Conservation (phyloP, 2,113 vertebrate genomes). For the Sturnira hondurensis region DNA sequence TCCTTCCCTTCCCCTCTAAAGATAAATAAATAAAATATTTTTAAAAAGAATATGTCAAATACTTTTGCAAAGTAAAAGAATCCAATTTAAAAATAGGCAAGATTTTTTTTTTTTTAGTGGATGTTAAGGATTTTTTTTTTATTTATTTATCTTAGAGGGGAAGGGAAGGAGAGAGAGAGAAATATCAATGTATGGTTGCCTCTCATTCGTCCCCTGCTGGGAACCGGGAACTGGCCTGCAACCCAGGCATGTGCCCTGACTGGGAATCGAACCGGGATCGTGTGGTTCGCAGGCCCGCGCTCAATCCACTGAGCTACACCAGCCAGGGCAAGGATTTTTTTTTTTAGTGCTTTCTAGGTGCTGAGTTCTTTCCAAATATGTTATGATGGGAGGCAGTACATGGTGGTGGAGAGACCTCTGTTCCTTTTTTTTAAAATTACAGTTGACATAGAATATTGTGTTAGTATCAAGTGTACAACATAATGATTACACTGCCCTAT, state of each 20-base stretch:
- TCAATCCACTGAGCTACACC: too few relatives aligned
- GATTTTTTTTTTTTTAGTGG: not conserved
- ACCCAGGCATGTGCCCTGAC: too few relatives aligned
- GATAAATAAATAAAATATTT: too few relatives aligned
- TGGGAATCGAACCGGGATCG: too few relatives aligned
- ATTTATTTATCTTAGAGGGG: too few relatives aligned
- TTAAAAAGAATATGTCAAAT: not conserved
- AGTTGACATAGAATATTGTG: not conserved
- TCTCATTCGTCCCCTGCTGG: too few relatives aligned
- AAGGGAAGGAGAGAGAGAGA: too few relatives aligned
- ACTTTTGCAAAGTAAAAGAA: not conserved
- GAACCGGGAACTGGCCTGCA: too few relatives aligned
- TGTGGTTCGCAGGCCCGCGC: too few relatives aligned
- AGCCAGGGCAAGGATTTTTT: too few relatives aligned
- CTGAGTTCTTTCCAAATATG: not conserved
- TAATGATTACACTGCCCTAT: not conserved
- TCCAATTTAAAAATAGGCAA: not conserved
- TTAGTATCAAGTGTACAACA: not conserved
- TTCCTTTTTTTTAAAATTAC: not conserved
- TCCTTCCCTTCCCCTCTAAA: too few relatives aligned
- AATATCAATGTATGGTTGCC: too few relatives aligned
- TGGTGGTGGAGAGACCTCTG: not conserved
- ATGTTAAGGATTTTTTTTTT: not conserved
- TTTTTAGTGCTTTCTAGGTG: not conserved
- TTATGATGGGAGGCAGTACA: not conserved